Percentiles rank a stretch among this genome's conserved stretches.
These are phyloP conservation scores for Tiliacea aurago DNA, from an alignment of 2,888 invertebrate species.

Conservation along the genomic window DNA sequence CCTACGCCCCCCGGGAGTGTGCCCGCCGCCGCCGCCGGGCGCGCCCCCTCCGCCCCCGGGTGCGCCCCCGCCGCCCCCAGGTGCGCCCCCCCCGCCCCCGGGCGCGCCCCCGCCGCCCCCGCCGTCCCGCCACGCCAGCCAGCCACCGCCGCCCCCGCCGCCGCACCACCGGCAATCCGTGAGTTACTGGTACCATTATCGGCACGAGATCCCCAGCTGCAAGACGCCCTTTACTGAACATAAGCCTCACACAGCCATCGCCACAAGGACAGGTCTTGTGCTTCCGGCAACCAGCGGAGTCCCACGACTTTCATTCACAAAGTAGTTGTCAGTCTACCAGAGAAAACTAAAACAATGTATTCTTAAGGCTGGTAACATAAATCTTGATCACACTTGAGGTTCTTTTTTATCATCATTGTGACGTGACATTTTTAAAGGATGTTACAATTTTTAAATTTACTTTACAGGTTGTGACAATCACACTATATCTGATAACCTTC, in stretches of 20 bases:
- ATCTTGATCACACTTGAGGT: neutral
- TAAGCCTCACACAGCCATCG: neutral
- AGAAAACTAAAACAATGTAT: neutral
- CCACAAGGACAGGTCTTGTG: neutral
- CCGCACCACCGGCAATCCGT: constrained; percentile 72
- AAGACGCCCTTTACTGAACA: neutral
- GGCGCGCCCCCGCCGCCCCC: constrained; percentile 70
- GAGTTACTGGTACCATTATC: neutral
- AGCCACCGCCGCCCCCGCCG: constrained; percentile 72
- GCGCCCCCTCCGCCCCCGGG: constrained; percentile 86
- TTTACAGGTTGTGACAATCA: neutral
- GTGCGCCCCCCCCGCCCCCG: constrained; percentile 87
- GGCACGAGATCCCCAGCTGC: no score
- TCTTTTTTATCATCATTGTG: neutral
- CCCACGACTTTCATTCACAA: neutral
- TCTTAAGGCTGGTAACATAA: neutral
- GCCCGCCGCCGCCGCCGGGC: constrained; percentile 91
- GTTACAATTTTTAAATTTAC: neutral
- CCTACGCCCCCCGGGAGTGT: constrained; percentile 89
- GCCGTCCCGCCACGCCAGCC: constrained; percentile 73
- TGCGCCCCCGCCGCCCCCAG: constrained; percentile 76
- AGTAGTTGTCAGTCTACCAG: neutral
- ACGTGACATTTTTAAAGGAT: neutral
- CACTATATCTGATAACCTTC: neutral
- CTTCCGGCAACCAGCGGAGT: neutral